Evolutionary conservation across 2,797 vertebrate species (phyloP), one percentile per base, ranked within the genome.

Genomic region (Lates japonicus): DNA sequence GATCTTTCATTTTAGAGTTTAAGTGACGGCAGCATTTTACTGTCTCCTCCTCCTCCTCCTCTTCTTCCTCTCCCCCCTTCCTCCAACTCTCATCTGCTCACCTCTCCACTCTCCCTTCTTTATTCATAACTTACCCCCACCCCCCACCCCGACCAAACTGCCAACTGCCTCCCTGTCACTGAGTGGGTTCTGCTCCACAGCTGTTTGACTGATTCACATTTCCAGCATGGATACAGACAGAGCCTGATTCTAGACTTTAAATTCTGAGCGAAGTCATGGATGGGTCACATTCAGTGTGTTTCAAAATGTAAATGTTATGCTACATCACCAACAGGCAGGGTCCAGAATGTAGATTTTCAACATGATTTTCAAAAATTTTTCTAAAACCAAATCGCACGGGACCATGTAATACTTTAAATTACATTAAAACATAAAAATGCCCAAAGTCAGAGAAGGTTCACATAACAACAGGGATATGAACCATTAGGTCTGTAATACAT

Each of bases 1-100:
- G 91, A 93, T 95, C 91, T 95, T 94, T 95, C 92, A 95, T 94
- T 95, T 93, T 91, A 91, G 90, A 93, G 90, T 93, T 92, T 91
- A 94, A 93, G 90, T 94, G 92, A 94, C 82, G 90, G 91, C 92
- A 93, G 91, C 93, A 78, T 92, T 94, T 94, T 95, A 90, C 91
- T 90, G 90, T 90, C 90, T 83, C 86, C 74, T 19, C 49, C 90
- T 83, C 86, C 74, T 19, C 49, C 55, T 35, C 44, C 33, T 42
- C 66, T 33, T 7, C 64, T 7, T 25, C 22, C 46, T 19, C 16
- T n/a, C 35, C 59, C 41, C 13, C 1, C 13, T 55, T 76, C 73
- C 49, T 73, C 83, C 68, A 54, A 77, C 72, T 86, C 82, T 91
- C 86, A 86, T 87, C 84, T 81, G 63, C 82, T 90, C 84, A 85